Conservation (phyloP, 2,888 invertebrate species). For the Synergus gifuensis region DNA sequence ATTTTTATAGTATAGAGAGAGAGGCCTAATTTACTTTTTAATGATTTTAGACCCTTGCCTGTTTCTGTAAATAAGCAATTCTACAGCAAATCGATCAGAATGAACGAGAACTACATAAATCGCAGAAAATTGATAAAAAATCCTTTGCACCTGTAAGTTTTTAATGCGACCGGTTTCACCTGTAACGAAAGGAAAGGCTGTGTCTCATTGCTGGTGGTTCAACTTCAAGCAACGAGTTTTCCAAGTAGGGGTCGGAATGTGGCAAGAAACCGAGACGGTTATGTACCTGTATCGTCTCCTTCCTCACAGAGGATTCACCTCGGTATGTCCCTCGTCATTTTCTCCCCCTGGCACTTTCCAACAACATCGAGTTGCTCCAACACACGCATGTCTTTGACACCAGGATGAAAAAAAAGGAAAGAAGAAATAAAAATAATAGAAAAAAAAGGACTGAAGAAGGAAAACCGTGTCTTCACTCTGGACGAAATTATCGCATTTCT, state of each 20-base stretch:
- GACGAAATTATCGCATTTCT: constrained; percentile 22
- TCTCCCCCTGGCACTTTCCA: constrained; percentile 49
- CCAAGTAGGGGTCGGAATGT: constrained; percentile 45
- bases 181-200: constrained; percentile 30
- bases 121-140: constrained; percentile 20
- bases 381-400: constrained; percentile 23
- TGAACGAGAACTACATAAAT: constrained; percentile 14
- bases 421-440: background rate
- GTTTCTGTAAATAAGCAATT: background rate
- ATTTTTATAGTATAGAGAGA: no score
- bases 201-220: constrained; percentile 20
- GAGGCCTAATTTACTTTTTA: background rate
- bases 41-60: background rate
- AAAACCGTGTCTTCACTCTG: constrained; percentile 13
- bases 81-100: background rate
- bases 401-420: background rate
- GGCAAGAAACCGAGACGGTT: constrained; percentile 35
- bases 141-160: constrained; percentile 19
- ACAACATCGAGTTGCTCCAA: constrained; percentile 17
- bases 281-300: constrained; percentile 35
- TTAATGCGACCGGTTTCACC: constrained; percentile 21
- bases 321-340: constrained; percentile 50
- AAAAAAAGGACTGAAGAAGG: constrained; percentile 8
- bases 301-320: constrained; percentile 45
- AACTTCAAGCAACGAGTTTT: constrained; percentile 38